Evolutionary conservation across 2,797 vertebrate genomes (phyloP), one percentile per base, ranked within the genome.

Genomic region (Poecilia wingei): DNA sequence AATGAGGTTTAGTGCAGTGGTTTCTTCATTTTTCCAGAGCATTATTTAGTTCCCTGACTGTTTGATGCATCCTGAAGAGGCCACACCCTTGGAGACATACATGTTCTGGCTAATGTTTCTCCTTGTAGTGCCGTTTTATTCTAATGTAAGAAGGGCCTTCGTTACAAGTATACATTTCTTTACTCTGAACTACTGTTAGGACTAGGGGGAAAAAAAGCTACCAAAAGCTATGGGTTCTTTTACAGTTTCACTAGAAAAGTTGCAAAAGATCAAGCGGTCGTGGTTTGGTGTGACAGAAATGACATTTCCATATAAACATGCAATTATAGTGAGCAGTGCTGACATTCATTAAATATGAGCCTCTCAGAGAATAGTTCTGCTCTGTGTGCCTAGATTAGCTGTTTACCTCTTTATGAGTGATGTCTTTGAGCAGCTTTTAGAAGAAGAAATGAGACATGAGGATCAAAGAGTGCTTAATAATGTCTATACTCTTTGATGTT

Each of bases 281-380:
- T 74, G 22, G 43, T 70, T 64, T 82, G 72, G 80, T 76, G 76
- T 76, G 82, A 71, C 87, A 79, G 69, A 84, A 87, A 88, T 90
- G 73, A 84, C 28, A 41, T 68, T 28, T 76, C 66, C 86, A 74
- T 79, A 89, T 84, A 85, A 90, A 88, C 79, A 92, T 83, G 80
- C 72, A 88, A 84, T 90, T 90, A 91, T 82, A 90, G 45, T 6
- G 49, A 82, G 79, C 79, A 79, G 64, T 75, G 69, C 72, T 88
- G 79, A 84, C 86, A 89, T 87, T 91, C 80, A 91, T 90, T 89
- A 90, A 87, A 88, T 74, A 91, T 84, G 85, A 91, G 76, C 46
- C 79, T 85, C 69, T 87, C 79, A 79, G 78, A 90, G 80, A 91
- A 86, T 90, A 87, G 85, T 78, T 76, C 55, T 79, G 66, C 20